Evolutionary conservation across 1,140 invertebrate genomes (phyloP), one percentile per base, ranked within the genome.

Genomic region (Drosophila gunungcola): DNA sequence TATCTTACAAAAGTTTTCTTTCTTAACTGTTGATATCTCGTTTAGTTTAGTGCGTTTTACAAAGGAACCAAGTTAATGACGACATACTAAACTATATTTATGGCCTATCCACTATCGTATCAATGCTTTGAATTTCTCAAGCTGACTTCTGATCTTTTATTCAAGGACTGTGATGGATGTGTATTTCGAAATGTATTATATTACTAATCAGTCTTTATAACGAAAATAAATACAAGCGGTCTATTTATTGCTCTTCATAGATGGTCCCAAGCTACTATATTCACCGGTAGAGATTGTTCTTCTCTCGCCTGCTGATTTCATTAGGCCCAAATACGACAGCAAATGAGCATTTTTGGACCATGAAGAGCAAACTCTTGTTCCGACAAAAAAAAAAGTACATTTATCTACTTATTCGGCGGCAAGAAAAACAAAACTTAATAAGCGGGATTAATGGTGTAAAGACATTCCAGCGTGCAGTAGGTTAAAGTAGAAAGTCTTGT

Each of bases 161-260:
- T 21, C 9, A 46, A 41, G 25, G 42, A 70, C 9, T 39, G 42
- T 45, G 36, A 57, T 70, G 36, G 67, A 25, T 49, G 65, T 70
- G 68, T 52, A 32, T 41, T 57, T 72, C 29, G 25, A 72, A 72
- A 57, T 78, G 56, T 73, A 43, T 73, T 67, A 86, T 73, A 86
- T 79, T 79, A 82, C 83, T 86, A 86, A 89, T 86, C 83, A 86
- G 83, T 86, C 83, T 86, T 86, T 45, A 83, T 77, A 86, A 86
- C 83, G 63, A 89, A 86, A 86, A 89, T 73, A 61, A 77, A 89
- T 67, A 80, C 46, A 55, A 49, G 53, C 32, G 49, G 52, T 53
- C 29, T 48, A 21, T 38, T 34, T 46, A 78, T 32, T 73, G 27
- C 58, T 57, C 45, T 64, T 60, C 54, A n/a, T 45, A 48, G 29